These are phyloP conservation scores for Eremobia ochroleuca DNA, from an alignment of 2,888 invertebrate genomes.

Conservation along the genomic window DNA sequence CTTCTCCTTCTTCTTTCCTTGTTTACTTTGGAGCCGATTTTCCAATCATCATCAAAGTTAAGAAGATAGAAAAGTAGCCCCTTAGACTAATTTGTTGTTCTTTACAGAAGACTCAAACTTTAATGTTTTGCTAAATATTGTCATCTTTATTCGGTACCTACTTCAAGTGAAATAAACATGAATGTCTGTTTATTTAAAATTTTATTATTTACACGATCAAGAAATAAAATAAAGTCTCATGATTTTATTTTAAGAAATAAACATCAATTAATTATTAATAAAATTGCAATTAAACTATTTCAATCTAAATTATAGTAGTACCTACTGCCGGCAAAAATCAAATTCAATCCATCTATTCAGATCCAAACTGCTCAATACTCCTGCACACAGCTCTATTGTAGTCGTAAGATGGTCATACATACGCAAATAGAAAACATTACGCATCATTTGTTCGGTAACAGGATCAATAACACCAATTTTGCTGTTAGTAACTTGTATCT, in stretches of 20 bases:
- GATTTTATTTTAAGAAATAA: slow-evolving; percentile 4
- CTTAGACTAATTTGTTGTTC: background rate
- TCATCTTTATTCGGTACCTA: background rate
- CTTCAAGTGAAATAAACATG: background rate
- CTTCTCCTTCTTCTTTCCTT: background rate
- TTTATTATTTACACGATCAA: slow-evolving; percentile 23
- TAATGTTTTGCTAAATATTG: background rate
- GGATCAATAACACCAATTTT: slow-evolving; percentile 40
- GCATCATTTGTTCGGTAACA: slow-evolving; percentile 60
- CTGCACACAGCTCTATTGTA: slow-evolving; percentile 81
- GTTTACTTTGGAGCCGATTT: background rate
- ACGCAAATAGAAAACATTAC: slow-evolving; percentile 79
- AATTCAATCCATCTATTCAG: slow-evolving; percentile 86
- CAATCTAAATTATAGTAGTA: slow-evolving; percentile 5
- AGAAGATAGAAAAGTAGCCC: background rate
- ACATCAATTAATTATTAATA: background rate
- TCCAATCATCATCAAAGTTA: background rate
- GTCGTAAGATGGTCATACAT: slow-evolving; percentile 77
- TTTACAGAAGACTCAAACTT: background rate
- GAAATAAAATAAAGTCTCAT: slow-evolving; percentile 18
- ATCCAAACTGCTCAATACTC: slow-evolving; percentile 84
- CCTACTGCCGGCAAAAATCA: slow-evolving; percentile 79
- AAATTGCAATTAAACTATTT: background rate
- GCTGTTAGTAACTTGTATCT: background rate
- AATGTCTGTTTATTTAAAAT: slow-evolving; percentile 6